These are phyloP conservation scores for Drosophila kepulauana DNA, from an alignment of 1,140 invertebrate species.

Conservation along the genomic window DNA sequence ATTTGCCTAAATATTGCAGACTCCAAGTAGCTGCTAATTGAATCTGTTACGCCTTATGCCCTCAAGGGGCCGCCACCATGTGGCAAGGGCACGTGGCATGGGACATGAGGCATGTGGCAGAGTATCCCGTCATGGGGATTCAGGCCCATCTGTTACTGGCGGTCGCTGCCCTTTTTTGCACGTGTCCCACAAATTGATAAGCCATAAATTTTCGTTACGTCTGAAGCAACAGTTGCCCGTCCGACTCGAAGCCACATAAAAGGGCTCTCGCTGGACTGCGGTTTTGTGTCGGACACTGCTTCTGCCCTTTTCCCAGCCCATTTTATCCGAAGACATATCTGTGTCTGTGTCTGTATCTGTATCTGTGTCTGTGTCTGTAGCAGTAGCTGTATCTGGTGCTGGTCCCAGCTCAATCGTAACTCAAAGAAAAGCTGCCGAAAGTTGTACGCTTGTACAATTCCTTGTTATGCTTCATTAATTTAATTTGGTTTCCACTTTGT, in stretches of 20 bases:
- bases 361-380: constrained; percentile 17
- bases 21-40: constrained; percentile 62
- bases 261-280: constrained; percentile 45
- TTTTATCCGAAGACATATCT: constrained; percentile 8
- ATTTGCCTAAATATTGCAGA: constrained; percentile 28
- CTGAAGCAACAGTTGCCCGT: constrained; percentile 66
- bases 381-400: constrained; percentile 3
- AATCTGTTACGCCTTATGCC: constrained; percentile 50
- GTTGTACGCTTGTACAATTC: constrained; percentile 53
- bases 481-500: constrained; percentile 64
- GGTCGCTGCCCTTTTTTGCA: constrained; percentile 49
- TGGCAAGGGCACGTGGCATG: constrained; percentile 7
- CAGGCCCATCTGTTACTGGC: constrained; percentile 18
- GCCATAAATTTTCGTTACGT: constrained; percentile 70
- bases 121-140: neutral
- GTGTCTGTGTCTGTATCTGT: constrained; percentile 21
- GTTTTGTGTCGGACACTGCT: constrained; percentile 13
- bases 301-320: neutral
- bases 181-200: constrained; percentile 69
- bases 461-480: constrained; percentile 76
- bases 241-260: constrained; percentile 57
- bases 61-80: constrained; percentile 2
- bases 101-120: neutral
- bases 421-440: constrained; percentile 60
- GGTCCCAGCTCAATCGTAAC: constrained; percentile 42